phyloP scores from a whole-genome alignment of 1,140 invertebrate species.

The Chrysopa pallens region DNA sequence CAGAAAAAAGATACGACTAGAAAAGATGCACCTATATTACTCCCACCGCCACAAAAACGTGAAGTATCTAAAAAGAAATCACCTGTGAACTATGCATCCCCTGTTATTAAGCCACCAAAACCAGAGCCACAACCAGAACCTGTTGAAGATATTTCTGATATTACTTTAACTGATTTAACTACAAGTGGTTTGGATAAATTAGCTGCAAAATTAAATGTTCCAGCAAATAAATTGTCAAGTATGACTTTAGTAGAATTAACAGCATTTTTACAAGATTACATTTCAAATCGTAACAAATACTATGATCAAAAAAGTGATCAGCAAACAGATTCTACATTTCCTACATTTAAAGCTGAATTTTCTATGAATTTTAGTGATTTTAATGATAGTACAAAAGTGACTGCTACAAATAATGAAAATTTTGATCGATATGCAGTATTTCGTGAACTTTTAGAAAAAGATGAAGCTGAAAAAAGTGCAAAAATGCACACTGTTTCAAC shows the following conservation, averaged over 20 bases:
- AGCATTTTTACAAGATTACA: constrained; percentile 48
- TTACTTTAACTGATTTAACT: constrained; percentile 63
- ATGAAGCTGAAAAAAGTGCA: constrained; percentile 36
- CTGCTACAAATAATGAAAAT: constrained; percentile 13
- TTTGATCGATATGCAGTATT: constrained; percentile 72
- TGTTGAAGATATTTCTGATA: constrained; percentile 37
- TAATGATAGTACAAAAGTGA: constrained; percentile 14
- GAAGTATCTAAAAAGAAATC: constrained; percentile 10
- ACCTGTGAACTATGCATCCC: constrained; percentile 13
- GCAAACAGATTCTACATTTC: constrained; percentile 11
- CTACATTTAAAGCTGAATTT: constrained; percentile 35
- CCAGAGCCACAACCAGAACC: constrained; percentile 4
- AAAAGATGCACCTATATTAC: constrained; percentile 8
- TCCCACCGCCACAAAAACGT: constrained; percentile 22
- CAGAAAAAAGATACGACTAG: constrained; percentile 1
- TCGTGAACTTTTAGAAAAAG: constrained; percentile 57
- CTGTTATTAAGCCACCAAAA: constrained; percentile 11
- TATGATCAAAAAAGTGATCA: constrained; percentile 14
- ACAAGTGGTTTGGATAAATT: constrained; percentile 62
- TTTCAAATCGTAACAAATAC: constrained; percentile 26
- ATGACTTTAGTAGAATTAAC: constrained; percentile 73
- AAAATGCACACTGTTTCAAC: constrained; percentile 22
- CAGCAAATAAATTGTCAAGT: constrained; percentile 53
- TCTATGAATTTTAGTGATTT: constrained; percentile 44
- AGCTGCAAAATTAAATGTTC: constrained; percentile 53